Percentiles rank a stretch among this genome's conserved stretches.
Evolutionary conservation across 2,113 vertebrate genomes (phyloP).

Genomic region (Sus scrofa): DNA sequence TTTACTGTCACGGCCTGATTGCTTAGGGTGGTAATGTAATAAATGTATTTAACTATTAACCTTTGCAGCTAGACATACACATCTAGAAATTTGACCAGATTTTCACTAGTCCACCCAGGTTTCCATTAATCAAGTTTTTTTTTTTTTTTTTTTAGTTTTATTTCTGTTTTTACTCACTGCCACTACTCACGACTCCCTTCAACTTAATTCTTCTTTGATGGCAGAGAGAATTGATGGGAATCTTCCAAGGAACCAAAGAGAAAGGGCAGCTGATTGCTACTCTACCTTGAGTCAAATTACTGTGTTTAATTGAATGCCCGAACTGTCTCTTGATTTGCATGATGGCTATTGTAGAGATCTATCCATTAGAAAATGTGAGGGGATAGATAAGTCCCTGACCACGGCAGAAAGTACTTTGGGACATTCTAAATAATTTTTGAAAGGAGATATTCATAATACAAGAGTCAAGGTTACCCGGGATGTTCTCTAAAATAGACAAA

Average conservation of each 20-base stretch:
- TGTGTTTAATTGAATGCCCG: background rate
- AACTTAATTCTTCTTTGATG: slow-evolving; percentile 45
- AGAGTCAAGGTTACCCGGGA: slow-evolving; percentile 36
- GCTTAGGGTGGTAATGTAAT: background rate
- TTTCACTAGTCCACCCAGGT: slow-evolving; percentile 10
- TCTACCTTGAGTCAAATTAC: background rate
- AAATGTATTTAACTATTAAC: slow-evolving; percentile 21
- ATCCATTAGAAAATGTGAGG: background rate
- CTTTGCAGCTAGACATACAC: slow-evolving; percentile 26
- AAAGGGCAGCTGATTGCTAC: background rate
- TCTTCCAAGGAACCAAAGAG: background rate
- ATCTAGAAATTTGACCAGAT: background rate
- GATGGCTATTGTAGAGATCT: slow-evolving; percentile 41
- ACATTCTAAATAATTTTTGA: slow-evolving; percentile 55
- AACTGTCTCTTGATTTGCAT: slow-evolving; percentile 23
- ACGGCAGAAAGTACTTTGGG: background rate
- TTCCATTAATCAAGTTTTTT: slow-evolving; percentile 8
- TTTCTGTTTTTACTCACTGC: background rate
- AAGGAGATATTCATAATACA: slow-evolving; percentile 2
- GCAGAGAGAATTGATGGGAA: background rate
- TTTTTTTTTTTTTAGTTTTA: background rate
- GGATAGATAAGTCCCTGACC: background rate
- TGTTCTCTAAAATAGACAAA: slow-evolving; percentile 51
- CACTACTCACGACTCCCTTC: background rate
- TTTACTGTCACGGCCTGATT: slow-evolving; percentile 55